A percentile compares a stretch with the other conserved stretches of the same genome.
Evolutionary conservation across 2,797 vertebrate species (phyloP).

Genomic region (Vireo griseus): DNA sequence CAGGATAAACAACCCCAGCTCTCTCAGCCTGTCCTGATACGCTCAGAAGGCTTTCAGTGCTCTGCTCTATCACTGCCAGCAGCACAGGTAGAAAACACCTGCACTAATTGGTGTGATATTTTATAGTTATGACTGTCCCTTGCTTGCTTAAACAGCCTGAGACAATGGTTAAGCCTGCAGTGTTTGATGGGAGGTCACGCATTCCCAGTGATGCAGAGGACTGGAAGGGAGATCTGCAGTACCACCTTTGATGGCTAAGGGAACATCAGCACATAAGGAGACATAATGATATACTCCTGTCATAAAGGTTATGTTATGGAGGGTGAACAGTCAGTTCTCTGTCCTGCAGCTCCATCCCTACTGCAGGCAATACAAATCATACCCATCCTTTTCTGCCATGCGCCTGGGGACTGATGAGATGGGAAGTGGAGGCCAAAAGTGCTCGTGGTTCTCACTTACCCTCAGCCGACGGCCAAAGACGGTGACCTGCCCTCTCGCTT

Average conservation of each 20-base stretch:
- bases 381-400: neutral
- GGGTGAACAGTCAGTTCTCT: neutral
- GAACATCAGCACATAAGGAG: neutral
- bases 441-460: slow-evolving; percentile 73
- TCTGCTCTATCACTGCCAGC: neutral
- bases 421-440: neutral
- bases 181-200: rapidly evolving
- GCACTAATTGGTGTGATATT: neutral
- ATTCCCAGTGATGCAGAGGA: neutral
- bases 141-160: neutral
- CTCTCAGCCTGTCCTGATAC: neutral
- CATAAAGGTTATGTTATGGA: neutral
- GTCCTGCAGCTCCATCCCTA: neutral
- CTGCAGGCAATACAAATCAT: neutral
- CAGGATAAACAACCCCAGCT: neutral
- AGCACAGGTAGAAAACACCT: neutral
- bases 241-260: neutral
- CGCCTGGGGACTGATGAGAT: neutral
- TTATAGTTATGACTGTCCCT: neutral
- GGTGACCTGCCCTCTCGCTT: slow-evolving; percentile 92
- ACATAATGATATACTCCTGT: neutral
- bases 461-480: slow-evolving; percentile 93
- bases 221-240: neutral
- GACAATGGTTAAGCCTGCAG: neutral
- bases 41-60: neutral